Evolutionary conservation across 1,140 invertebrate genomes (phyloP).

Genomic region (Maniola jurtina): DNA sequence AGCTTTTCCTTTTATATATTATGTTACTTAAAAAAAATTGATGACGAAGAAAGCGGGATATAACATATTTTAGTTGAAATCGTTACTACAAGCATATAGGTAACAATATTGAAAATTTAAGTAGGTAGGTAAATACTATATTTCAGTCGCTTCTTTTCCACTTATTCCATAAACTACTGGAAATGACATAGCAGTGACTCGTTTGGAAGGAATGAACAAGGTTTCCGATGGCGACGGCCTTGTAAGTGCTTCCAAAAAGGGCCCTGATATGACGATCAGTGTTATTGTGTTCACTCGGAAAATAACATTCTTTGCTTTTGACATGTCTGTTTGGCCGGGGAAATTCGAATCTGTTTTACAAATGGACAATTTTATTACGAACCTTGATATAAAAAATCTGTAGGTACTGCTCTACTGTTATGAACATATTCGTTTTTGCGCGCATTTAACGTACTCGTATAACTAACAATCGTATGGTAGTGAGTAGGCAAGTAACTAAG

Average conservation of each 20-base stretch:
- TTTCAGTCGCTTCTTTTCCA: conserved; percentile 27
- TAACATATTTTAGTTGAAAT: no score
- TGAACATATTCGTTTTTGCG: no score
- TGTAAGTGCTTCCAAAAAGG: conserved; percentile 37
- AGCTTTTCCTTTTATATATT: no score
- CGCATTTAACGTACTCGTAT: no score
- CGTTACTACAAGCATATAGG: no score
- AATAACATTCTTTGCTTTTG: conserved; percentile 5
- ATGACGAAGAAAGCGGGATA: no score
- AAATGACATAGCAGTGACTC: conserved; percentile 33
- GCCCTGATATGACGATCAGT: conserved; percentile 27
- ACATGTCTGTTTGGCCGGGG: background rate
- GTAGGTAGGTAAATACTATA: no score
- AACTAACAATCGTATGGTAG: no score
- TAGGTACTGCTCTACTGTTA: no score
- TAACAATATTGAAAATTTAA: no score
- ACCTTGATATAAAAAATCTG: background rate
- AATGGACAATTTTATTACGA: background rate
- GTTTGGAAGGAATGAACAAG: conserved; percentile 43
- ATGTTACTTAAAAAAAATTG: no score
- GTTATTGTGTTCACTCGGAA: conserved; percentile 21
- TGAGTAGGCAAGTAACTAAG: no score
- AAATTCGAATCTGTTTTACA: background rate
- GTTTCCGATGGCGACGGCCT: conserved; percentile 34
- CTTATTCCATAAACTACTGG: conserved; percentile 26